These are phyloP conservation scores for Acanthornis magna DNA, from an alignment of 2,797 vertebrate genomes.

Conservation along the genomic window DNA sequence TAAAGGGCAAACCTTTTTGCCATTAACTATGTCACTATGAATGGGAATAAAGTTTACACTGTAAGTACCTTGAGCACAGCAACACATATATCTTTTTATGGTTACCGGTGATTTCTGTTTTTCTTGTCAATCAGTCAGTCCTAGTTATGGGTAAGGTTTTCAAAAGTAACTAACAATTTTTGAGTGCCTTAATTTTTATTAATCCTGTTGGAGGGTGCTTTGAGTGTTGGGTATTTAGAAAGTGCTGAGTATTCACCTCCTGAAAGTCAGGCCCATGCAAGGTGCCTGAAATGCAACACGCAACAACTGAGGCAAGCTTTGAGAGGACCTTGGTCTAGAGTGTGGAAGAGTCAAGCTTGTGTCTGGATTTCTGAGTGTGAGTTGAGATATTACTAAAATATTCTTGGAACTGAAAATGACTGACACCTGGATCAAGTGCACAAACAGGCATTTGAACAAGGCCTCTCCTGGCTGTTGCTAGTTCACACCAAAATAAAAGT, in stretches of 20 bases:
- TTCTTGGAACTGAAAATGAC: not conserved
- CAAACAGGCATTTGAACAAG: not conserved
- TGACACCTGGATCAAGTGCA: not conserved
- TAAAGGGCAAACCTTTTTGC: slow-evolving; percentile 35
- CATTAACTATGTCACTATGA: slow-evolving; percentile 18
- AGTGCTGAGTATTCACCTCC: not conserved
- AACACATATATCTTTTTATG: not conserved
- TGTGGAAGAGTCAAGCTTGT: not conserved
- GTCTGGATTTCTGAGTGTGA: not conserved
- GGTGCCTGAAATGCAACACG: not conserved
- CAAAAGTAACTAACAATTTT: not conserved
- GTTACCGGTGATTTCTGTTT: not conserved
- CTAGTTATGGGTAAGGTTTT: not conserved
- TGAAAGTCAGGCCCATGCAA: not conserved
- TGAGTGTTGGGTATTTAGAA: not conserved
- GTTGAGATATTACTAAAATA: not conserved
- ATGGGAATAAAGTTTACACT: slow-evolving; percentile 42
- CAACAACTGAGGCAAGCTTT: not conserved
- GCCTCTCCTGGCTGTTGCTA: not conserved
- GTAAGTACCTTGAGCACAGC: not conserved
- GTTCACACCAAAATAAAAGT: not conserved
- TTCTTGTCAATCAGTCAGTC: not conserved
- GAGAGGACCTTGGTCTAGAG: not conserved
- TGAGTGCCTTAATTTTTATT: slow-evolving; percentile 37
- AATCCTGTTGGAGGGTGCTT: not conserved